Base-by-base conservation (phyloP, 2,888 invertebrate species). In the Parnassius smintheus region DNA sequence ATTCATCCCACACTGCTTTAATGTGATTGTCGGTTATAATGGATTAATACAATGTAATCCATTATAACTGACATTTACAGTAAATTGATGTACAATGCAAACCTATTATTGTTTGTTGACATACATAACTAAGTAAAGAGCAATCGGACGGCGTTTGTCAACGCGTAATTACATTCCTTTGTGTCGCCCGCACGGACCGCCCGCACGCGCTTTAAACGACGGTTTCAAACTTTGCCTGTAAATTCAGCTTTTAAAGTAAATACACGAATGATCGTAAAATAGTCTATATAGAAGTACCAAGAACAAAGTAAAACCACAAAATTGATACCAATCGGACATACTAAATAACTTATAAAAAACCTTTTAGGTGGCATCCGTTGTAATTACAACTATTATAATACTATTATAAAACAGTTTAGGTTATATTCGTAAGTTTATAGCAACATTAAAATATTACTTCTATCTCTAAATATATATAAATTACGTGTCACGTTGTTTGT, bases 91-190 rank as follows among this genome's bases (percentile, higher is more conserved):
- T 56, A 56, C 56, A 48, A 52, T 51, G 55, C 55, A 46, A 59
- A 56, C 45, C 50, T 55, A 46, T 55, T 59, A 63, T 59, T 63
- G 56, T 63, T 51, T 56, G 41, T 22, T 63, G 59, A 51, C 42
- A 25, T 59, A 56, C 63, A 48, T 63, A 63, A 63, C 48, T 56
- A 46, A 63, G 42, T 63, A 72, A 71, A 75, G 76, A 82, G 78
- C 80, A 82, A 79, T 79, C 73, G 71, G 70, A 73, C 72, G 62
- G 61, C 70, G 75, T 77, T 75, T 83, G 85, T 75, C 73, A 75
- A 77, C 80, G 83, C 76, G 85, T 86, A 88, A 88, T 88, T 88
- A 88, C 83, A 84, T 86, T 85, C 84, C 82, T 85, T 88, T 87
- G 84, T 84, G 75, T 73, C 73, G 73, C 69, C 69, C 72, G 72